Base-by-base conservation (phyloP, 1,140 invertebrate genomes). In the Colletes gigas region DNA sequence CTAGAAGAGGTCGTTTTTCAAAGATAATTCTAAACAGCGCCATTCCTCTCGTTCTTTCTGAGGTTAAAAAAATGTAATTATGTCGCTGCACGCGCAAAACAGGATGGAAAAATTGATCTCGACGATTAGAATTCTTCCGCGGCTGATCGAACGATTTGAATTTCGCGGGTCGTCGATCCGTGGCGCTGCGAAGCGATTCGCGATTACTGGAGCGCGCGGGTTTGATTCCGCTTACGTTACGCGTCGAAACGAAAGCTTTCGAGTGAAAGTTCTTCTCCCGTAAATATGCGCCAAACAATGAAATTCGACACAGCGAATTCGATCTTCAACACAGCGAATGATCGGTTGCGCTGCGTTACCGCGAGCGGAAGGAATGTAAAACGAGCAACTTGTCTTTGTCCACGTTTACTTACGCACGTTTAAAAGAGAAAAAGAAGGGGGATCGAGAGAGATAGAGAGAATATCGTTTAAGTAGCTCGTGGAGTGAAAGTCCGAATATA, bases 401-500 rank as follows among this genome's bases (percentile, higher is more conserved):
- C 60, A 66, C 59, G 78, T 69, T 63, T 71, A 62, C 78, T 84
- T 81, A 74, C 63, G 57, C 69, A 47, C 72, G 68, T 69, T 82
- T 74, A 74, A 82, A 39, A 55, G 57, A 66, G 75, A 10, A n/a
- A 19, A 52, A 10, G 4, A 9, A 7, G 6, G 44, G 55, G 39
- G 50, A 72, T n/a, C n/a, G 55, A 47, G 17, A 57, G 81, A 82
- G 79, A 89, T 78, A 78, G 69, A 81, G 77, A 85, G 86, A 83
- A 80, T 81, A 86, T 84, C 82, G 78, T 88, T 88, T 85, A 88
- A 90, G 87, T 88, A 88, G 89, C 85, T 78, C 83, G 80, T 83
- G 83, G 82, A 89, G 89, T 90, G 86, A 89, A 90, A 90, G 88
- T 89, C 85, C 81, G 83, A 87, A 83, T 87, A 78, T 87, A 88